Conservation (phyloP, 2,888 invertebrate species). For the Caenorhabditis uteleia region DNA sequence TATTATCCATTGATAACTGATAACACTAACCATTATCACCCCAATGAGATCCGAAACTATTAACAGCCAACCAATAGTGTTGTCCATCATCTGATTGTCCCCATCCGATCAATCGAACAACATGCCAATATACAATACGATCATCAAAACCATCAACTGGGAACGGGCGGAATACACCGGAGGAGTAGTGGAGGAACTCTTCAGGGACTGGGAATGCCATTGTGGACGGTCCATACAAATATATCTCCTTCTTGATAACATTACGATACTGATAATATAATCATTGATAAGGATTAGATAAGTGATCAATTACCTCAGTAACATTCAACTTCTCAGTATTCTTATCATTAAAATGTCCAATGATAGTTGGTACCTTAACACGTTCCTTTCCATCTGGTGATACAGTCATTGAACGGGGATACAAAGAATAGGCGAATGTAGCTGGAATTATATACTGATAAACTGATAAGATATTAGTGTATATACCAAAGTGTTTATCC, state of each 20-base stretch:
- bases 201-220: conserved; percentile 68
- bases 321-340: conserved; percentile 46
- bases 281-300: background rate
- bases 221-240: conserved; percentile 64
- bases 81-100: conserved; percentile 59
- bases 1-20: background rate
- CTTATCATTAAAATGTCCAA: conserved; percentile 66
- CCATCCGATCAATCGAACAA: conserved; percentile 67
- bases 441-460: conserved; percentile 39
- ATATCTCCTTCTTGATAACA: conserved; percentile 64
- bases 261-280: conserved; percentile 50
- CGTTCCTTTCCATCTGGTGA: conserved; percentile 62
- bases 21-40: conserved; percentile 61
- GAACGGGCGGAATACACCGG: conserved; percentile 65
- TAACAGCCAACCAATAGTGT: conserved; percentile 65
- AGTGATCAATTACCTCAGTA: conserved; percentile 40
- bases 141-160: conserved; percentile 64
- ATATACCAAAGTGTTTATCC: conserved; percentile 62
- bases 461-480: background rate
- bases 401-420: conserved; percentile 66
- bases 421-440: conserved; percentile 67
- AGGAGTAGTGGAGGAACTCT: conserved; percentile 66
- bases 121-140: conserved; percentile 68
- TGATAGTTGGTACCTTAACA: conserved; percentile 62
- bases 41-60: conserved; percentile 67